Base-by-base conservation (phyloP, 2,797 vertebrate genomes). In the Odontamblyopus rebecca region DNA sequence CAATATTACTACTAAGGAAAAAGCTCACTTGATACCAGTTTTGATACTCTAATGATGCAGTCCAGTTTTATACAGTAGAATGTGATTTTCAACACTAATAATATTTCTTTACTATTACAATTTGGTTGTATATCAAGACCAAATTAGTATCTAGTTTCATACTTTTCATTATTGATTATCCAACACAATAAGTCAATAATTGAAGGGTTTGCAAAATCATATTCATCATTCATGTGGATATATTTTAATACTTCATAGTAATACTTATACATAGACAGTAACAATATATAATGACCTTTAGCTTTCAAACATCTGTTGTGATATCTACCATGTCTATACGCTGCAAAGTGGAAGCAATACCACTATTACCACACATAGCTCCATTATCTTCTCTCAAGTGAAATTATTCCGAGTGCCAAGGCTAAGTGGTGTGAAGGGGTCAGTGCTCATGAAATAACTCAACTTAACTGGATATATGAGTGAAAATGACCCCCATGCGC, bases 381-480 rank as follows among this genome's bases (percentile, higher is more conserved):
- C 71, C 73, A 75, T 71, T 48, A 77, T 70, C 61, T 32, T 23
- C 54, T 18, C 68, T 70, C 61, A 73, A 72, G 63, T 61, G 70
- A 74, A 54, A 75, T 79, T 76, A 79, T 70, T 70, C 51, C 1
- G 30, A 61, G 56, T 32, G 65, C 27, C 59, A 48, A 68, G 74
- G 71, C 27, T 68, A 72, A 81, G 61, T 6, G 23, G 59, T 35
- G 51, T 16, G 19, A 6, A 41, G 38, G 77, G 76, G 68, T 82
- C 74, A 82, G 63, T 68, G 69, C 51, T 12, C 19, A 57, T 59
- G 16, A 71, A 75, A 83, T 74, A 77, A 75, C 15, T 29, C 27
- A 15, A 61, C 48, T 62, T 4, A 26, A 32, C 15, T 19, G 72
- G 38, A 80, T 80, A 69, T 77, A 77, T 84, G 50, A 16, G 64